Evolutionary conservation across 2,888 invertebrate genomes (phyloP), one percentile per base, ranked within the genome.

Genomic region (Hydroisotoma schaefferi): DNA sequence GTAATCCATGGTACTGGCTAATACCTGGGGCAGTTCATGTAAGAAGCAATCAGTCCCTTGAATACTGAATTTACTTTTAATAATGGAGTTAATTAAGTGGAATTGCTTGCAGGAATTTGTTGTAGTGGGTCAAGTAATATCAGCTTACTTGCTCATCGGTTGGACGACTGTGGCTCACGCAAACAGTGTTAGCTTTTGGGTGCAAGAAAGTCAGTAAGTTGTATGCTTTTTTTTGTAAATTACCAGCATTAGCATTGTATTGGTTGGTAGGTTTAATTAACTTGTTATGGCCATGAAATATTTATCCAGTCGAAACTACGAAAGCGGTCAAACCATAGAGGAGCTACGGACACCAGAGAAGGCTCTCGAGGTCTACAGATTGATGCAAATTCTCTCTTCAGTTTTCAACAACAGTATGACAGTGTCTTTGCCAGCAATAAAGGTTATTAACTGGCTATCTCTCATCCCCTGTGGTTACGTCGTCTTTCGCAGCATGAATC

Each of bases 131-230:
- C 60, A 66, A 40, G 57, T 58, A 0, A 51, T 66, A 4, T 52
- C 48, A 2, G 49, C 28, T 15, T 63, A 63, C 49, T 29, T 66
- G 33, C 23, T 66, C 2, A 53, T 46, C 22, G 22, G 29, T 15
- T 66, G 66, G 66, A 43, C 61, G 2, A 28, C 59, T 2, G 56
- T 61, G 2, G 63, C 66, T 38, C 63, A 66, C 27, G 22, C 63
- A 2, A 66, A 66, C 29, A 53, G 55, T n/a, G 44, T 56, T 12
- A 43, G 58, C 10, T 66, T 66, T 47, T 66, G 66, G 66, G 43
- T 66, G 8, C 20, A 29, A 38, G 63, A 66, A 49, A 29, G 37
- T 5, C 66, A 66, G 66, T 66, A 54, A 57, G 57, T 47, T n/a
- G n/a, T n/a, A 15, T 22, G 5, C n/a, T 43, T 43, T 20, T 33